These are phyloP conservation scores for Myiagra hebetior DNA, from an alignment of 2,113 vertebrate genomes.

Conservation along the genomic window DNA sequence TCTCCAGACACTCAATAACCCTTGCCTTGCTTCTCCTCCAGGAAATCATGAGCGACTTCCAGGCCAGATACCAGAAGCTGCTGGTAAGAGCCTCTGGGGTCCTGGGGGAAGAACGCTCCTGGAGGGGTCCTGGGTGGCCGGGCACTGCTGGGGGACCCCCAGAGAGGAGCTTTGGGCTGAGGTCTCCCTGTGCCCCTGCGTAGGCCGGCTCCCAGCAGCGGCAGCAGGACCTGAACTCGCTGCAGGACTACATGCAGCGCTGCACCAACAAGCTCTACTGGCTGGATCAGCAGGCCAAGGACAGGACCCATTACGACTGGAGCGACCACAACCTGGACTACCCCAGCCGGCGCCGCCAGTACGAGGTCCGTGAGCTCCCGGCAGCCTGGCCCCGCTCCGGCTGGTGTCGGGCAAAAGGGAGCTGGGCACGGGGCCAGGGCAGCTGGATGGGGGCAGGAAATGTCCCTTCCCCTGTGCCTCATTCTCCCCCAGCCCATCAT, in stretches of 20 bases:
- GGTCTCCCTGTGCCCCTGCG: neutral
- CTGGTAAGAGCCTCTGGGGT: conserved; percentile 76
- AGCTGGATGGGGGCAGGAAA: neutral
- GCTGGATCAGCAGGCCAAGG: conserved; percentile 95
- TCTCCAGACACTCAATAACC: neutral
- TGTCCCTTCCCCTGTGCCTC: rapidly evolving
- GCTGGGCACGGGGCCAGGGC: neutral
- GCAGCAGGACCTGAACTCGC: conserved; percentile 85
- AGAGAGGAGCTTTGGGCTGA: neutral
- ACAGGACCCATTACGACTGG: conserved; percentile 91
- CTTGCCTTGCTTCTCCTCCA: conserved; percentile 40
- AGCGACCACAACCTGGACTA: conserved; percentile 92
- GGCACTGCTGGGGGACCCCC: rapidly evolving
- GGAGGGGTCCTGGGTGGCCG: neutral
- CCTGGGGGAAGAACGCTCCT: neutral
- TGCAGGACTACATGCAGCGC: conserved; percentile 96
- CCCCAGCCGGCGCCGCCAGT: conserved; percentile 89
- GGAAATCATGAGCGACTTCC: conserved; percentile 78
- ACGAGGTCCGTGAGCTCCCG: conserved; percentile 74
- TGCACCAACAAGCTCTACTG: conserved; percentile 99
- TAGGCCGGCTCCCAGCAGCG: conserved; percentile 76
- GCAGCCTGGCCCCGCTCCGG: neutral
- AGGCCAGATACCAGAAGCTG: conserved; percentile 87
- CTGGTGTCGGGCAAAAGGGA: too few species aligned
- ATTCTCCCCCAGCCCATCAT: neutral